Percentiles rank a stretch among this genome's conserved stretches.
phyloP scores from a whole-genome alignment of 1,140 invertebrate genomes.

The Penaeus japonicus region DNA sequence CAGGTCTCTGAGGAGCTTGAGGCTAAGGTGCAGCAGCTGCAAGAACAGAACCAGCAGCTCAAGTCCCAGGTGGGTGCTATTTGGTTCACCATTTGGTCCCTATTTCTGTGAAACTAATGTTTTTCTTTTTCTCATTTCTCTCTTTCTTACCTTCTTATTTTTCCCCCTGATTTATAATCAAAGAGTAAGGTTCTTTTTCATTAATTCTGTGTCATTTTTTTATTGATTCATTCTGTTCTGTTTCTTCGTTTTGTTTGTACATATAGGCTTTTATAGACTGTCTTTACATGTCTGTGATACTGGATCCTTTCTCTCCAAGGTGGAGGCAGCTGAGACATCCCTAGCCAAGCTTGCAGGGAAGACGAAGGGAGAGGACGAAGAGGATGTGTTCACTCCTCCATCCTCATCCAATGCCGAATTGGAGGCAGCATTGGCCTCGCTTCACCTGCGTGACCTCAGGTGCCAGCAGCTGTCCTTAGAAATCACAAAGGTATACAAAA shows the following conservation, averaged over 20 bases:
- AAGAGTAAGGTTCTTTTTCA: no score
- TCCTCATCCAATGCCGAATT: slow-evolving; percentile 68
- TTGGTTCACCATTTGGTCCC: neutral
- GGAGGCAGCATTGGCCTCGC: slow-evolving; percentile 82
- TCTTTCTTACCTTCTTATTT: neutral
- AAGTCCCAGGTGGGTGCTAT: slow-evolving; percentile 7
- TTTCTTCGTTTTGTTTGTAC: neutral
- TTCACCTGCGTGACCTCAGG: slow-evolving; percentile 85
- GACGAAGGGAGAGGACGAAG: slow-evolving; percentile 22
- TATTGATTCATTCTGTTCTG: neutral
- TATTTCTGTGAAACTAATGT: neutral
- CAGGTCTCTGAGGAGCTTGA: slow-evolving; percentile 15
- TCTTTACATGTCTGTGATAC: neutral
- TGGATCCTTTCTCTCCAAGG: slow-evolving; percentile 7
- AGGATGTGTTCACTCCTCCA: neutral
- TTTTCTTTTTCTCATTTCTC: neutral
- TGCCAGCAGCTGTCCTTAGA: slow-evolving; percentile 89
- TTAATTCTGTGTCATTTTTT: neutral
- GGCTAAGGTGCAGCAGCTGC: slow-evolving; percentile 21
- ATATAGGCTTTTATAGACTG: neutral
- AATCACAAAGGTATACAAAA: slow-evolving; percentile 72
- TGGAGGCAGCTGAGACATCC: slow-evolving; percentile 56
- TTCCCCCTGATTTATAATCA: neutral
- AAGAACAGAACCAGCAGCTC: slow-evolving; percentile 32
- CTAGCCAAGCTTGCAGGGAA: slow-evolving; percentile 33